Percentiles rank a stretch among this genome's conserved stretches.
These are phyloP conservation scores for Cavia porcellus DNA, from an alignment of 2,113 vertebrate species.

Conservation along the genomic window DNA sequence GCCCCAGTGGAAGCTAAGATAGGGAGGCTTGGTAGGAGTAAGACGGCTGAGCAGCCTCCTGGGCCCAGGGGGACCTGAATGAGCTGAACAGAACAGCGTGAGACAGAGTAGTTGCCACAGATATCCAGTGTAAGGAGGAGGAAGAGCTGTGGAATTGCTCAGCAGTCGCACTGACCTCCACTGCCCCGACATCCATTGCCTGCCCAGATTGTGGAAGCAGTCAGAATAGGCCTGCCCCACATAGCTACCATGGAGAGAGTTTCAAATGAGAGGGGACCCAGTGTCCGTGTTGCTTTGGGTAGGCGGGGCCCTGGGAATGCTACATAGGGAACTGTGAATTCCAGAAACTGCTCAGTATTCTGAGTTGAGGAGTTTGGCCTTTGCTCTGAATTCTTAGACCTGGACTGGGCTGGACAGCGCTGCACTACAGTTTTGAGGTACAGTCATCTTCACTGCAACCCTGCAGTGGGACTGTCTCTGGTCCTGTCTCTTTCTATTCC, in stretches of 20 bases:
- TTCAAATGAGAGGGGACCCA: neutral
- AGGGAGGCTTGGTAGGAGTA: conserved; percentile 35
- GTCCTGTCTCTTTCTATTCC: neutral
- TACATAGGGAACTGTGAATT: neutral
- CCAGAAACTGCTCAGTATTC: neutral
- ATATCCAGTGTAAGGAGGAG: neutral
- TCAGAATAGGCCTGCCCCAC: neutral
- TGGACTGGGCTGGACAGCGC: neutral
- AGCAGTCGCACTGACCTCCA: neutral
- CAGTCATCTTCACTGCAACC: neutral
- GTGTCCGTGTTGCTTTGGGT: neutral
- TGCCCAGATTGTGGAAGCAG: neutral
- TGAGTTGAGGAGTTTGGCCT: conserved; percentile 28
- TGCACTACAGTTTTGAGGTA: neutral
- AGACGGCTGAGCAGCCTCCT: conserved; percentile 19
- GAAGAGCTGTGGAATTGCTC: neutral
- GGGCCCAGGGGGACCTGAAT: neutral
- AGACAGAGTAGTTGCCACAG: neutral
- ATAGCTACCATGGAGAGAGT: neutral
- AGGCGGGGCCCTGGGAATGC: rapidly evolving
- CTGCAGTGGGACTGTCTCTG: neutral
- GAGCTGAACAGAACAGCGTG: neutral
- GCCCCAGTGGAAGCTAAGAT: neutral
- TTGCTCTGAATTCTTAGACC: neutral
- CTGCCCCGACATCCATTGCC: neutral